Base-by-base conservation (phyloP, 2,113 vertebrate genomes). In the Triplophysa dalaica region DNA sequence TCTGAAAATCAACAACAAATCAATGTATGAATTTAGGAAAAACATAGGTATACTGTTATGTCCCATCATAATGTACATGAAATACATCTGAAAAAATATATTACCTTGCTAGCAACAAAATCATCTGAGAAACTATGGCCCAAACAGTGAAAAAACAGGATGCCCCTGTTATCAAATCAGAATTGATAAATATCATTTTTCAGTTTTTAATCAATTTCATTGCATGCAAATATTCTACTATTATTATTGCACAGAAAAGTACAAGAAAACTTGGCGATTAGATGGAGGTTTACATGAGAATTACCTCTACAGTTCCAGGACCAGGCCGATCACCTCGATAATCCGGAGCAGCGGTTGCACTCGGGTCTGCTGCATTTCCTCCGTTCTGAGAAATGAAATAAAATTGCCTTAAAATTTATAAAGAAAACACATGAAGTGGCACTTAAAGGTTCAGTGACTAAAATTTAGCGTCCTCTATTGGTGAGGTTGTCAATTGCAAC, bases 301-400 rank as follows among this genome's bases (percentile, higher is more conserved):
- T 70, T 80, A 93, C 92, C 87, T 89, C 89, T 82, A 91, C 91
- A 66, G 88, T 50, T 8, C 85, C 87, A 50, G 89, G 87, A 4
- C 89, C 91, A 67, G 89, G 85, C 22, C 86, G 54, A 16, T 93
- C 92, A 0, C 92, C 92, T 8, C 92, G 91, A 77, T 88, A 88
- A 81, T 88, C 79, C 78, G 91, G 89, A 33, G 89, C 83, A 65
- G 84, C 26, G 33, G 89, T 89, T 45, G 79, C 64, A 9, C 50
- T 80, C 12, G 64, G 56, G 8, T 81, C 83, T 19, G 17, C 11
- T 9, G 50, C 1, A 1, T 79, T 81, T 21, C n/a, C 77, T 1
- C 64, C 78, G 58, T 70, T 84, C 83, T 84, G 50, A n/a, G 24
- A 22, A 38, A 67, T 67, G 1, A 22, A 1, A 75, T 19, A 22